These are phyloP conservation scores for Siniperca knerii DNA, from an alignment of 2,113 vertebrate species.

Conservation along the genomic window DNA sequence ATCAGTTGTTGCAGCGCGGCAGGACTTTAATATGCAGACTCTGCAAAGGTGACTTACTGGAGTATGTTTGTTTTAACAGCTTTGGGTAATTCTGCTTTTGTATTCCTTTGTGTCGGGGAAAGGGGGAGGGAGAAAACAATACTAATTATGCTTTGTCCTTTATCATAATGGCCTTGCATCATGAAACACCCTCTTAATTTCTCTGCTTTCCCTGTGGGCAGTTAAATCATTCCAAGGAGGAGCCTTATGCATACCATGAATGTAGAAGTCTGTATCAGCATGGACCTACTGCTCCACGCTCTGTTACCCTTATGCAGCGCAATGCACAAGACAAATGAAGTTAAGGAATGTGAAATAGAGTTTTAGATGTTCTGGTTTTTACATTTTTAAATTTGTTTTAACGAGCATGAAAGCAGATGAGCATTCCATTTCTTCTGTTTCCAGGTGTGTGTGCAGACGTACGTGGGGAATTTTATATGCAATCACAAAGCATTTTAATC, in stretches of 20 bases:
- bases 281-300: constrained; percentile 57
- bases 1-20: constrained; percentile 21
- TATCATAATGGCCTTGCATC: constrained; percentile 72
- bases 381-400: constrained; percentile 9
- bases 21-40: constrained; percentile 42
- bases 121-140: constrained; percentile 24
- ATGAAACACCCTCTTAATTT: constrained; percentile 69
- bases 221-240: constrained; percentile 65
- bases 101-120: constrained; percentile 49
- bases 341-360: constrained; percentile 67
- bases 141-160: constrained; percentile 69
- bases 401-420: constrained; percentile 31
- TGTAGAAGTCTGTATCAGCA: constrained; percentile 63
- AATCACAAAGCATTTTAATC: constrained; percentile 40
- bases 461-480: constrained; percentile 44
- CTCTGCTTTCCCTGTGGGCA: constrained; percentile 50
- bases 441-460: constrained; percentile 2
- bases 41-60: constrained; percentile 43
- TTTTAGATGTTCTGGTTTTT: constrained; percentile 12
- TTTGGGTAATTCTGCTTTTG: constrained; percentile 47
- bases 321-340: constrained; percentile 59
- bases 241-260: constrained; percentile 74
- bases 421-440: constrained; percentile 55
- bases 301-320: constrained; percentile 40
- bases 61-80: constrained; percentile 48